These are phyloP conservation scores for Tanaodytes sp. DNA, from an alignment of 2,888 invertebrate genomes.

Conservation along the genomic window DNA sequence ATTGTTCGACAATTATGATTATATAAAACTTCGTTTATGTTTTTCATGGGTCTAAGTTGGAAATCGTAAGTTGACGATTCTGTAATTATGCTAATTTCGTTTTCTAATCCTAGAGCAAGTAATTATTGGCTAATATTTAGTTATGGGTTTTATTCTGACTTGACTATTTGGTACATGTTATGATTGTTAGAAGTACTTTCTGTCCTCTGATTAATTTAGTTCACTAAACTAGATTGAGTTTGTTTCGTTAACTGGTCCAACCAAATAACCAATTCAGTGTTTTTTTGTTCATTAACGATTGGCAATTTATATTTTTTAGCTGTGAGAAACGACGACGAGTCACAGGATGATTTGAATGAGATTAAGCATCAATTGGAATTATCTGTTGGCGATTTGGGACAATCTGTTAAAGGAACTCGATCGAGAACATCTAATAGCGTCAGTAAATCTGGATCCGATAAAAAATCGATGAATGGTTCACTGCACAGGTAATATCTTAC, in stretches of 20 bases:
- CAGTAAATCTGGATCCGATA: slow-evolving; percentile 76
- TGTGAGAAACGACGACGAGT: slow-evolving; percentile 68
- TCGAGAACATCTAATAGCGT: slow-evolving; percentile 83
- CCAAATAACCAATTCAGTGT: no score
- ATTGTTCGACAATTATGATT: no score
- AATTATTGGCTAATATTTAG: slow-evolving; percentile 23
- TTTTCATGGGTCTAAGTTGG: slow-evolving; percentile 72
- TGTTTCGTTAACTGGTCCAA: no score
- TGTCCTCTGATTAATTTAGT: no score
- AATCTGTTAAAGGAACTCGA: slow-evolving; percentile 79
- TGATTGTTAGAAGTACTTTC: no score
- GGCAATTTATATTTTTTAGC: slow-evolving; percentile 41
- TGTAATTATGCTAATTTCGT: slow-evolving; percentile 55
- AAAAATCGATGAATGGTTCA: slow-evolving; percentile 73
- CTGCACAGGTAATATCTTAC: slow-evolving; percentile 72
- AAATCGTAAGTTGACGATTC: slow-evolving; percentile 70
- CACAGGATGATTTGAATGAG: slow-evolving; percentile 77
- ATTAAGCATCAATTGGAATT: slow-evolving; percentile 84
- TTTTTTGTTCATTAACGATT: no score
- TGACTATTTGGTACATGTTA: no score
- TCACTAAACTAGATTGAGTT: no score
- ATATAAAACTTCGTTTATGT: slow-evolving; percentile 55
- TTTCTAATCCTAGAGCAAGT: slow-evolving; percentile 43
- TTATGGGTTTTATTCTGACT: not conserved
- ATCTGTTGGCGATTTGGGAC: slow-evolving; percentile 80